phyloP scores from a whole-genome alignment of 1,140 invertebrate species.

The Sesamia nonagrioides region DNA sequence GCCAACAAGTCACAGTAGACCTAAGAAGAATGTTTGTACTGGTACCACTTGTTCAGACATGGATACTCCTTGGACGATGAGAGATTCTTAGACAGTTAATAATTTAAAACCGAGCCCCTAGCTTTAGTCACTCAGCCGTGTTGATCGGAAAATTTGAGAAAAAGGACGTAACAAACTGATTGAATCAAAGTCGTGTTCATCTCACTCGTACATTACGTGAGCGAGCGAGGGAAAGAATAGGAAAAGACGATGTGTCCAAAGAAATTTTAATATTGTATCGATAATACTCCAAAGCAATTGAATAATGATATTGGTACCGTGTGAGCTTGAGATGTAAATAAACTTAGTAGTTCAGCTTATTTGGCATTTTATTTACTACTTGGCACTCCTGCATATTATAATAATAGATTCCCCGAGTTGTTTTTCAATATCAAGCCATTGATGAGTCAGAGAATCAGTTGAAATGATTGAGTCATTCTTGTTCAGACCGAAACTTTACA shows the following conservation, averaged over 20 bases:
- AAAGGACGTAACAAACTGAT: constrained; percentile 55
- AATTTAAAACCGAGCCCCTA: constrained; percentile 68
- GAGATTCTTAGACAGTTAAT: constrained; percentile 71
- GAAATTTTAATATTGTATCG: constrained; percentile 46
- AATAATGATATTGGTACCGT: constrained; percentile 35
- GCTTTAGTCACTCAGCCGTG: constrained; percentile 58
- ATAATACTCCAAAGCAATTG: constrained; percentile 42
- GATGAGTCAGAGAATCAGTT: constrained; percentile 47
- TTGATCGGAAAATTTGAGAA: constrained; percentile 52
- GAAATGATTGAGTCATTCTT: constrained; percentile 46
- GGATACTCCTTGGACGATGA: constrained; percentile 62
- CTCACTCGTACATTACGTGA: constrained; percentile 34
- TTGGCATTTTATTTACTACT: constrained; percentile 46
- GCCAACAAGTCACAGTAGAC: background rate
- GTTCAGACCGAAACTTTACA: constrained; percentile 21
- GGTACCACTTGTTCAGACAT: constrained; percentile 45
- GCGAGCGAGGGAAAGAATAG: constrained; percentile 37
- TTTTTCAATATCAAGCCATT: constrained; percentile 39
- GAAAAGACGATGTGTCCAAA: constrained; percentile 40
- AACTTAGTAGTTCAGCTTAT: constrained; percentile 42
- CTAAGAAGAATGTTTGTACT: constrained; percentile 27
- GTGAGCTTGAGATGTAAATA: constrained; percentile 46
- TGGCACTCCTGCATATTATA: constrained; percentile 34
- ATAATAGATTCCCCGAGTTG: constrained; percentile 46
- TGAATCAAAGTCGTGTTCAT: constrained; percentile 54